Evolutionary conservation across 30 jellyfish, hydroid and myxozoan genomes (phyloP).

Genomic region (Catostylus mosaicus): DNA sequence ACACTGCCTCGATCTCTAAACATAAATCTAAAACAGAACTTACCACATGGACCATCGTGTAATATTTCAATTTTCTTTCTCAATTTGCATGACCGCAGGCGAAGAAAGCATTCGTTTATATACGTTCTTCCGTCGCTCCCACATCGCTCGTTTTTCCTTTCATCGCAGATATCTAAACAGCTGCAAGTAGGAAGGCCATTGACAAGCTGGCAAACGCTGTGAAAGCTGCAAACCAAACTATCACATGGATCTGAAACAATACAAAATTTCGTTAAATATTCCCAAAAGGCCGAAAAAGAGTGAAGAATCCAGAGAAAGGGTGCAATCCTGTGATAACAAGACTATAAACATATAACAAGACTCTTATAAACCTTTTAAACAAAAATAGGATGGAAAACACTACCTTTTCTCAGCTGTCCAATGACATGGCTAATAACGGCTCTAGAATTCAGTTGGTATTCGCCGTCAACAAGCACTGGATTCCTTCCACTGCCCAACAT

Average conservation of each 20-base stretch:
- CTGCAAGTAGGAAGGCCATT: constrained; percentile 53
- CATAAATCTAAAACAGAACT: no score
- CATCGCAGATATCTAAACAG: constrained; percentile 56
- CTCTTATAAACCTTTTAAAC: background rate
- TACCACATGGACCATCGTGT: constrained; percentile 64
- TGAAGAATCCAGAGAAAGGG: background rate
- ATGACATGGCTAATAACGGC: constrained; percentile 4
- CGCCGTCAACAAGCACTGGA: constrained; percentile 17
- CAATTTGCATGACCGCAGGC: constrained; percentile 42
- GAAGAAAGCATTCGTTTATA: constrained; percentile 49
- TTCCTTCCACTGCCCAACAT: constrained; percentile 39
- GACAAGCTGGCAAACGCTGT: constrained; percentile 41
- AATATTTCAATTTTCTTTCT: background rate
- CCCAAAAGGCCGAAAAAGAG: no score
- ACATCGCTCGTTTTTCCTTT: constrained; percentile 25
- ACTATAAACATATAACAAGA: background rate
- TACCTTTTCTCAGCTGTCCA: constrained; percentile 54
- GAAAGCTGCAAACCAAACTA: constrained; percentile 27
- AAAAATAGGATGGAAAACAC: background rate
- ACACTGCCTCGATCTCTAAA: no score
- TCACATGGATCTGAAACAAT: constrained; percentile 55
- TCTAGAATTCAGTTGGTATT: constrained; percentile 4
- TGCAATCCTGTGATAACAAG: background rate
- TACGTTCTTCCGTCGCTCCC: constrained; percentile 75
- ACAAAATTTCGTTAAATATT: no score